Percentiles rank a stretch among this genome's conserved stretches.
phyloP scores from a whole-genome alignment of 2,113 vertebrate species.

The Pedetes capensis region DNA sequence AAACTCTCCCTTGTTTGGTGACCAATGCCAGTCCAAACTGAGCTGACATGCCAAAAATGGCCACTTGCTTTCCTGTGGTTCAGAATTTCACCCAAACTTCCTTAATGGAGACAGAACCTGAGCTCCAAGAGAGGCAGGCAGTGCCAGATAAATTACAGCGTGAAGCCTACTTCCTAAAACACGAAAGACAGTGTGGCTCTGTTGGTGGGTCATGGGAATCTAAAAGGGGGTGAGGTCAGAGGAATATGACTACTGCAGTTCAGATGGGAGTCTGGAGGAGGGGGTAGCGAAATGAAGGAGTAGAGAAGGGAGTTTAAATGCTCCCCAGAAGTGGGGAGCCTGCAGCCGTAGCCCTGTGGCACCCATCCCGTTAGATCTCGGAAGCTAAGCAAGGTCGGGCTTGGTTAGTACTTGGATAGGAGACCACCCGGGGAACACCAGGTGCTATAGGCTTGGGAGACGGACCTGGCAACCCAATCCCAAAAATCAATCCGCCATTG shows the following conservation, averaged over 20 bases:
- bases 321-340: neutral
- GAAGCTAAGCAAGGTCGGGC: no score
- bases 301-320: neutral
- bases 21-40: neutral
- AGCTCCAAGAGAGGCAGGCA: neutral
- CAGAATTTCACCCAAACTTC: neutral
- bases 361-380: no score
- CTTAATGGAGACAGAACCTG: neutral
- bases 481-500: no score
- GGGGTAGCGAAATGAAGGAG: neutral
- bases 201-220: neutral
- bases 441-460: no score
- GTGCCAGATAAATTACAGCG: neutral
- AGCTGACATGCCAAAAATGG: neutral
- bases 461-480: no score
- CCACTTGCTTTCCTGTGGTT: slow-evolving; percentile 17
- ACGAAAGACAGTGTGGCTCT: neutral
- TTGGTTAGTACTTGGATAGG: no score
- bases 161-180: slow-evolving; percentile 8
- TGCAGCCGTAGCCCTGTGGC: neutral
- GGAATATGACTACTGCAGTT: neutral
- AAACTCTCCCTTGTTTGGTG: neutral
- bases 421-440: no score
- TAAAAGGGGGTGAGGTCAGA: neutral
- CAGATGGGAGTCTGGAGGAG: neutral